These are phyloP conservation scores for Danio aesculapii DNA, from an alignment of 2,797 vertebrate genomes.

Conservation along the genomic window DNA sequence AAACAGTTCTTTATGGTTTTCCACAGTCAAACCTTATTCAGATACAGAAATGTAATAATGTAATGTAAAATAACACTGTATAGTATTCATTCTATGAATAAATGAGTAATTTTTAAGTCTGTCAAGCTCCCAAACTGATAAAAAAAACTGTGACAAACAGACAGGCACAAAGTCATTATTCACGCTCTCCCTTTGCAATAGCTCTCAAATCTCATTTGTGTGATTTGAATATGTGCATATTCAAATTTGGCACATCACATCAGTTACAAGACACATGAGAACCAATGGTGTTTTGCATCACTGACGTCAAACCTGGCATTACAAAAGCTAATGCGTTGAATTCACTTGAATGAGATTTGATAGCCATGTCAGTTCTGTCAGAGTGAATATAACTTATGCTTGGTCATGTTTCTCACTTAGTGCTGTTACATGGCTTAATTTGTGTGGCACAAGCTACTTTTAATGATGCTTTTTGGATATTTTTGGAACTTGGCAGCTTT, in stretches of 20 bases:
- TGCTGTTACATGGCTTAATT: not conserved
- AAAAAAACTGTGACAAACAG: not conserved
- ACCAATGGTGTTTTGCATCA: conserved; percentile 13
- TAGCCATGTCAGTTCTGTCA: not conserved
- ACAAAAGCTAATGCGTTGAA: not conserved
- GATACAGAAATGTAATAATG: too few relatives aligned
- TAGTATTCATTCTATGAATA: too few relatives aligned
- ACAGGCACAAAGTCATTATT: conserved; percentile 8
- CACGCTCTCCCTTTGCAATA: not conserved
- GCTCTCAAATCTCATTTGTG: conserved; percentile 20
- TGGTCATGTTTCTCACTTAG: not conserved
- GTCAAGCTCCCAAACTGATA: not conserved
- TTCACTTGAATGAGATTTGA: not conserved
- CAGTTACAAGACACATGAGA: not conserved
- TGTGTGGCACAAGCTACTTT: not conserved
- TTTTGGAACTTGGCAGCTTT: not conserved
- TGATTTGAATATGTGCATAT: conserved; percentile 5
- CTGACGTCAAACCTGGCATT: not conserved
- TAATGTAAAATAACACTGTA: too few relatives aligned
- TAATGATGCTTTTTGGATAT: not conserved
- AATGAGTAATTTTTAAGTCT: too few relatives aligned
- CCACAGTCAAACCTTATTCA: too few relatives aligned
- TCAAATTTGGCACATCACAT: conserved; percentile 7
- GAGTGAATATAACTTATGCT: not conserved
- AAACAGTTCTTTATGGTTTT: too few relatives aligned